These are phyloP conservation scores for Antennarius striatus DNA, from an alignment of 2,113 vertebrate species.

Conservation along the genomic window DNA sequence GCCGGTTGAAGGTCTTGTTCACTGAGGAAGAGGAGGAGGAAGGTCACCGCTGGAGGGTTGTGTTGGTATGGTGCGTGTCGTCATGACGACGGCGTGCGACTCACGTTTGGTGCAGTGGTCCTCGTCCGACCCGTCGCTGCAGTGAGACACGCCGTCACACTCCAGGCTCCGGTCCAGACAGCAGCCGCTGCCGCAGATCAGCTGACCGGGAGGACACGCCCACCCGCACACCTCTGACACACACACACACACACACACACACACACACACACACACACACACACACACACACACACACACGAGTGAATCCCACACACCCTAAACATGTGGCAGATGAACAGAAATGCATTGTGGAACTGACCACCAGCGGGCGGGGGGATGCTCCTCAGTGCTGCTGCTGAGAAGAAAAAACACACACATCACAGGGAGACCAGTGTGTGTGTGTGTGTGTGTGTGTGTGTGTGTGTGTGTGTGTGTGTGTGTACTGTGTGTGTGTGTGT, in stretches of 20 bases:
- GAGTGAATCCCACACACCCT: background rate
- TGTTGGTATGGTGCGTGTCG: background rate
- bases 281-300: constrained; percentile 13
- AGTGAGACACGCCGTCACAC: constrained; percentile 86
- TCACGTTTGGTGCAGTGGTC: constrained; percentile 73
- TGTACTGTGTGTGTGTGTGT: background rate
- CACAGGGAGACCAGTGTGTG: background rate
- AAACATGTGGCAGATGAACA: background rate
- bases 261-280: constrained; percentile 64
- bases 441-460: background rate
- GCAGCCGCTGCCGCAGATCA: constrained; percentile 83
- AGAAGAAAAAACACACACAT: background rate
- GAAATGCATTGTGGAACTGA: constrained; percentile 42
- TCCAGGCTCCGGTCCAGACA: constrained; percentile 86
- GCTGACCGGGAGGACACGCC: constrained; percentile 75
- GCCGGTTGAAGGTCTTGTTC: constrained; percentile 60
- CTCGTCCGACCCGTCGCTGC: constrained; percentile 83
- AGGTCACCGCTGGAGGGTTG: background rate
- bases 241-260: constrained; percentile 21
- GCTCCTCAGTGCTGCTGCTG: constrained; percentile 26
- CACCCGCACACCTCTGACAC: constrained; percentile 76
- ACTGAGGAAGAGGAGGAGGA: constrained; percentile 59
- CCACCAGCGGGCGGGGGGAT: background rate
- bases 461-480: background rate
- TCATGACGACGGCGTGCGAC: background rate